These are phyloP conservation scores for Pocillopora grandis DNA, from an alignment of 92 coral and sea anemone species.

Conservation along the genomic window DNA sequence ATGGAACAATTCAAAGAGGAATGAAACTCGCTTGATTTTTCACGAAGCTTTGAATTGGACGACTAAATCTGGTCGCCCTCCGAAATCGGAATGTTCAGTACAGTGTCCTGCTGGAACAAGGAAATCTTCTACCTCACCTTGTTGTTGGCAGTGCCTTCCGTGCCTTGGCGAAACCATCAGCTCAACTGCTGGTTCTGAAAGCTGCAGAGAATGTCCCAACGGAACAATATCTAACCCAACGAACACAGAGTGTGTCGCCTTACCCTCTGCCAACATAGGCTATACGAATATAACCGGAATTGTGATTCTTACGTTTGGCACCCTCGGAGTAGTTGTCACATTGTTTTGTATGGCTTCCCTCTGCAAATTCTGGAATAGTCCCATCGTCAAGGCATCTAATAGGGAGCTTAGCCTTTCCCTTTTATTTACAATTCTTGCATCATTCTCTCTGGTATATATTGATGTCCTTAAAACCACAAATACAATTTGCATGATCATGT, in stretches of 20 bases:
- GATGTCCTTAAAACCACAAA: neutral
- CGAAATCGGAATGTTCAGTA: slow-evolving; percentile 9
- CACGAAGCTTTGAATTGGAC: neutral
- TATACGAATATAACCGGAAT: slow-evolving; percentile 56
- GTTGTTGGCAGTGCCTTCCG: slow-evolving; percentile 72
- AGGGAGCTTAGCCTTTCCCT: neutral
- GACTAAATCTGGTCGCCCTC: neutral
- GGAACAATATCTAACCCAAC: slow-evolving; percentile 52
- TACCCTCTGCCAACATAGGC: slow-evolving; percentile 50
- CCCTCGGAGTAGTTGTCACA: slow-evolving; percentile 18
- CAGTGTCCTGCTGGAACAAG: slow-evolving; percentile 64
- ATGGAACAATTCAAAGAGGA: neutral
- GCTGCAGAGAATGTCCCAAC: slow-evolving; percentile 51
- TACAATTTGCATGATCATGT: neutral
- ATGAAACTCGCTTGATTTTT: neutral
- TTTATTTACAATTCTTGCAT: neutral
- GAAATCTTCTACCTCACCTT: slow-evolving; percentile 44
- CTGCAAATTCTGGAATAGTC: slow-evolving; percentile 51
- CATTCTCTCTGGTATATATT: neutral
- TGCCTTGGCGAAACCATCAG: slow-evolving; percentile 54
- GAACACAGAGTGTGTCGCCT: slow-evolving; percentile 57
- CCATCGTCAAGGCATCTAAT: slow-evolving; percentile 66
- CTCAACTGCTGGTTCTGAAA: slow-evolving; percentile 7
- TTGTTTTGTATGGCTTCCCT: slow-evolving; percentile 39
- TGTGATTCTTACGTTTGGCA: neutral